phyloP scores from a whole-genome alignment of 2,888 invertebrate genomes.

The Megamerina dolium region DNA sequence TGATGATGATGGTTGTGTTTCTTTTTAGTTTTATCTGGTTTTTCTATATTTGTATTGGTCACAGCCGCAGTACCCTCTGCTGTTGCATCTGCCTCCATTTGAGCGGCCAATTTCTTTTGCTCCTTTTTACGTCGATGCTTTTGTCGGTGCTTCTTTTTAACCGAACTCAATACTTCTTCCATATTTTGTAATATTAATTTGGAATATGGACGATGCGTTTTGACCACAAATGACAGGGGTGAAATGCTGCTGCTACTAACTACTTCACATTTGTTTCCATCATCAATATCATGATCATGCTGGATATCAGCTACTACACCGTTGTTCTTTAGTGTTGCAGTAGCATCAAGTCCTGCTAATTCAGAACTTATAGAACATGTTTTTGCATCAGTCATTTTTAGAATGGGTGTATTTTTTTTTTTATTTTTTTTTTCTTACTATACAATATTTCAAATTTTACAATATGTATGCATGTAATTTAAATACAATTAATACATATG shows the following conservation, averaged over 20 bases:
- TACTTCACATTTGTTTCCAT: background rate
- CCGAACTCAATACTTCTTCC: slow-evolving; percentile 46
- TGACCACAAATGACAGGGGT: slow-evolving; percentile 29
- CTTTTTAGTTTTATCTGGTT: slow-evolving; percentile 13
- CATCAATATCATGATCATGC: slow-evolving; percentile 21
- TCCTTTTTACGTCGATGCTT: slow-evolving; percentile 43
- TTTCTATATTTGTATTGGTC: slow-evolving; percentile 6
- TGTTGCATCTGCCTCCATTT: slow-evolving; percentile 29
- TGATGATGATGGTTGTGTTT: slow-evolving; percentile 16
- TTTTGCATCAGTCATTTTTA: slow-evolving; percentile 35
- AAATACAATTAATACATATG: too few species aligned
- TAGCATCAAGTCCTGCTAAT: slow-evolving; percentile 10
- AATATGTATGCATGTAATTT: too few species aligned
- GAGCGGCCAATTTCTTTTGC: slow-evolving; percentile 35
- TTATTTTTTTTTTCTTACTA: too few species aligned
- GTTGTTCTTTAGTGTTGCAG: slow-evolving; percentile 13
- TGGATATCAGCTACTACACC: slow-evolving; percentile 17
- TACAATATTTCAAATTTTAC: too few species aligned
- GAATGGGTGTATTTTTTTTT: background rate
- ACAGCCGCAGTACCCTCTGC: slow-evolving; percentile 14
- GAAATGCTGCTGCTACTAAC: slow-evolving; percentile 1
- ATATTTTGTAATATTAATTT: slow-evolving; percentile 45
- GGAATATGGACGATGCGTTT: slow-evolving; percentile 40
- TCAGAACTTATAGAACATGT: slow-evolving; percentile 34
- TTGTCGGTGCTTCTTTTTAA: slow-evolving; percentile 45